These are phyloP conservation scores for Umimayanthus kanabou DNA, from an alignment of 92 coral and sea anemone genomes.

Conservation along the genomic window DNA sequence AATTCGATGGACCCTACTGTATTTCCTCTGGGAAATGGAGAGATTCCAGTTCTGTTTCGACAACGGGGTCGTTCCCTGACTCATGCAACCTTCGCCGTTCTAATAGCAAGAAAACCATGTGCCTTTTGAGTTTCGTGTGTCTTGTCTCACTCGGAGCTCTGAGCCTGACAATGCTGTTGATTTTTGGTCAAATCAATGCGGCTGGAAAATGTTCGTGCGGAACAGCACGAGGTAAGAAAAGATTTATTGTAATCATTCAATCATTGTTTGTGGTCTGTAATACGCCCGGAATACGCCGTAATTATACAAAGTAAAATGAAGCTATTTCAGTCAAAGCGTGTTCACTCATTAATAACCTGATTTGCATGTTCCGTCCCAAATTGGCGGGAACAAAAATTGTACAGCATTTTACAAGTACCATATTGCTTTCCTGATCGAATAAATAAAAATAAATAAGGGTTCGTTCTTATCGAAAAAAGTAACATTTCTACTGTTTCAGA, in stretches of 20 bases:
- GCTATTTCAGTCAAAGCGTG: too few relatives aligned
- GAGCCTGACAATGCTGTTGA: constrained; percentile 26
- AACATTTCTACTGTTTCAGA: too few relatives aligned
- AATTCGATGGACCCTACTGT: neutral
- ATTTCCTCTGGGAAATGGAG: neutral
- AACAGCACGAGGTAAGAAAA: neutral
- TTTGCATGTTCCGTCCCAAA: too few relatives aligned
- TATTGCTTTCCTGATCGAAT: too few relatives aligned
- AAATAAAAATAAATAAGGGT: too few relatives aligned
- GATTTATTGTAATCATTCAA: neutral
- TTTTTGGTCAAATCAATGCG: constrained; percentile 33
- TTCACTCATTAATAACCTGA: too few relatives aligned
- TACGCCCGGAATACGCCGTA: neutral
- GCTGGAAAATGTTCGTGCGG: constrained; percentile 32
- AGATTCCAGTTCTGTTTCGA: constrained; percentile 26
- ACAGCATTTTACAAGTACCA: too few relatives aligned
- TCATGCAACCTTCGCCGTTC: neutral
- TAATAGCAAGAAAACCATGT: neutral
- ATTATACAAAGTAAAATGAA: too few relatives aligned
- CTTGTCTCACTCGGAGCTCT: constrained; percentile 13
- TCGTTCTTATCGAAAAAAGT: too few relatives aligned
- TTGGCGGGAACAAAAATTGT: too few relatives aligned
- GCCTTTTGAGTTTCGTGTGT: neutral
- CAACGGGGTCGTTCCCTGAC: constrained; percentile 3
- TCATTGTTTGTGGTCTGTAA: too few relatives aligned